Base-by-base conservation (phyloP, 2,888 invertebrate genomes). In the Macrophya annulata region DNA sequence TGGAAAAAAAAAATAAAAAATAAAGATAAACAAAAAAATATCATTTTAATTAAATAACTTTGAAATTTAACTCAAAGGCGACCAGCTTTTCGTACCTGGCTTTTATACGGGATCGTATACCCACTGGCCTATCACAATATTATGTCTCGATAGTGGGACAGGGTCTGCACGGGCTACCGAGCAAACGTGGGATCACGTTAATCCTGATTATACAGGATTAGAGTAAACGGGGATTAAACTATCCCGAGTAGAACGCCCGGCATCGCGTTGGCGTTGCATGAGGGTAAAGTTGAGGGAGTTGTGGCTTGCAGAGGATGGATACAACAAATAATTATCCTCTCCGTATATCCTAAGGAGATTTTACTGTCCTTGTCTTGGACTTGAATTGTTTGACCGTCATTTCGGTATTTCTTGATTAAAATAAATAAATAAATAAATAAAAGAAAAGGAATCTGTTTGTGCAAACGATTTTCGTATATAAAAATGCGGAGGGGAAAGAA, bases 201-300 rank as follows among this genome's bases (percentile, higher is more conserved):
- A 74, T 79, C 59, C 85, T 84, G 85, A 85, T 86, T 83, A 79
- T 85, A 84, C 84, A 62, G 59, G 86, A 86, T 87, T 87, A 88
- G 85, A 86, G 88, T 86, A 86, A 87, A 87, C 86, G 85, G 71
- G 85, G 88, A 88, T 88, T 88, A 86, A 88, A 86, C 79, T 59
- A 84, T 62, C 62, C 79, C 81, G 43, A 81, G 81, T 37, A n/a
- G 62, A 43, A 81, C 21, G 40, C n/a, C 17, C n/a, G 48, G 40
- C 25, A 74, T 48, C 48, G 62, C 21, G 48, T 37, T 74, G 81
- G 59, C 48, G 84, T 74, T 31, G 40, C 51, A 62, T 21, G 43
- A 43, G 59, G 81, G 21, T 31, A 43, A 81, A 81, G 62, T 81
- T 55, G 77, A 77, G 51, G 51, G 17, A 37, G 51, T 77, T 45